Evolutionary conservation across 2,888 invertebrate species (phyloP), one percentile per base, ranked within the genome.

Genomic region (Vesta saturnalis): DNA sequence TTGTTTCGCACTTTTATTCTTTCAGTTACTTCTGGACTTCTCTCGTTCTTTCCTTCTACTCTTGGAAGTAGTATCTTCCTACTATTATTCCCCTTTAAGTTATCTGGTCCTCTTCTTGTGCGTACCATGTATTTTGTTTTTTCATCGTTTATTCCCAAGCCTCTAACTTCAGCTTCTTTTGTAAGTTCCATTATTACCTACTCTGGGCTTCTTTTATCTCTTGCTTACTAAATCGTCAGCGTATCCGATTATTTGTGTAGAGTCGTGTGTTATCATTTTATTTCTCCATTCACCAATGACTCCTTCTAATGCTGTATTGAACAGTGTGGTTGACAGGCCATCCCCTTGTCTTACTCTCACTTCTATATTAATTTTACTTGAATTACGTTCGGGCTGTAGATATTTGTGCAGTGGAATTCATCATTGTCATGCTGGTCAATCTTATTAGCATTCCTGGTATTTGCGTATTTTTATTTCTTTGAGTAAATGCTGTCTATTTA

Each of bases 381-480:
- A 14, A 30, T n/a, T 30, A 30, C 10, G 4, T 30, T 30, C 10
- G n/a, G n/a, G n/a, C n/a, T n/a, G n/a, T n/a, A n/a, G n/a, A n/a
- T 10, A n/a, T n/a, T n/a, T n/a, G n/a, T n/a, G n/a, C 10, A 30
- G 10, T 30, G 4, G 30, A 30, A 30, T 30, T 30, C 30, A 6
- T 30, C 30, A 55, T 6, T 6, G 55, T 21, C 12, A 55, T 55
- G 19, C 22, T 55, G 2, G 21, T 21, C n/a, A 55, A 22, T 19
- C 21, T 55, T 5, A 55, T 55, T 16, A 55, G n/a, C 55, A 21
- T 21, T 23, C 2, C 21, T 21, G 55, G 55, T 55, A 55, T 22
- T 55, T 15, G 19, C 15, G n/a, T 55, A n/a, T 15, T 55, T 55
- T 3, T 21, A 21, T 55, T 19, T 55, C 55, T 55, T 22, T 55